Conservation (phyloP, 1,140 invertebrate genomes). For the Pogonomyrmex barbatus region DNA sequence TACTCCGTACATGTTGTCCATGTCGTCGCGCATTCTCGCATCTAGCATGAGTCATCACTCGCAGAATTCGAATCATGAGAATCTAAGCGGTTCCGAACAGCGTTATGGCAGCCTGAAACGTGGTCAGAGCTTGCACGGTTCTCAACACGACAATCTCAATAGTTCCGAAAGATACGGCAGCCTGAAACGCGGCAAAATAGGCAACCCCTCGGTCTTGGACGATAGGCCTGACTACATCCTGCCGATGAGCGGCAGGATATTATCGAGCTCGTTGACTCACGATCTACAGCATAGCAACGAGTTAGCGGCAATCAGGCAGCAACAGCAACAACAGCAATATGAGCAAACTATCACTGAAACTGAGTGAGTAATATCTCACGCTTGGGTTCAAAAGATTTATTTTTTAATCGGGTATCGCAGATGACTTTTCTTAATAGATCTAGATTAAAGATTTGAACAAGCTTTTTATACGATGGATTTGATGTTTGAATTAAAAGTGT, state of each 20-base stretch:
- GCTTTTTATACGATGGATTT: slow-evolving; percentile 47
- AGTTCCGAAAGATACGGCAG: slow-evolving; percentile 83
- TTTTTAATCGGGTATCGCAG: not conserved
- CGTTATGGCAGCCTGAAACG: slow-evolving; percentile 84
- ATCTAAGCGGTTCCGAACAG: slow-evolving; percentile 81
- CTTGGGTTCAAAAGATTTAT: slow-evolving; percentile 7
- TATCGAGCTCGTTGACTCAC: slow-evolving; percentile 83
- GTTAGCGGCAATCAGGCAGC: slow-evolving; percentile 81
- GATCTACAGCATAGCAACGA: slow-evolving; percentile 84
- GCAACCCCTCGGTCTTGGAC: slow-evolving; percentile 81
- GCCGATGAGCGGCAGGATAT: slow-evolving; percentile 83
- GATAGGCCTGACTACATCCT: slow-evolving; percentile 84
- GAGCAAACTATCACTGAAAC: slow-evolving; percentile 86
- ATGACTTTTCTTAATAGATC: slow-evolving; percentile 6
- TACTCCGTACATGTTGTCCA: slow-evolving; percentile 85
- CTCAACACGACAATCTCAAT: slow-evolving; percentile 83
- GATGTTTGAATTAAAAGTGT: not conserved
- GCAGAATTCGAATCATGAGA: slow-evolving; percentile 85
- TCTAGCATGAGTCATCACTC: slow-evolving; percentile 86
- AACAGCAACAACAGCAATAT: slow-evolving; percentile 80
- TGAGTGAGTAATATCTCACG: slow-evolving; percentile 83
- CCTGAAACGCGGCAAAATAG: slow-evolving; percentile 81
- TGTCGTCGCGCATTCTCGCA: slow-evolving; percentile 83
- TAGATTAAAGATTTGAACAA: not conserved
- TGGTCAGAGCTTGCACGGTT: slow-evolving; percentile 82